A percentile compares a stretch with the other conserved stretches of the same genome.
phyloP scores from a whole-genome alignment of 1,140 invertebrate species.

The Trachymyrmex septentrionalis region DNA sequence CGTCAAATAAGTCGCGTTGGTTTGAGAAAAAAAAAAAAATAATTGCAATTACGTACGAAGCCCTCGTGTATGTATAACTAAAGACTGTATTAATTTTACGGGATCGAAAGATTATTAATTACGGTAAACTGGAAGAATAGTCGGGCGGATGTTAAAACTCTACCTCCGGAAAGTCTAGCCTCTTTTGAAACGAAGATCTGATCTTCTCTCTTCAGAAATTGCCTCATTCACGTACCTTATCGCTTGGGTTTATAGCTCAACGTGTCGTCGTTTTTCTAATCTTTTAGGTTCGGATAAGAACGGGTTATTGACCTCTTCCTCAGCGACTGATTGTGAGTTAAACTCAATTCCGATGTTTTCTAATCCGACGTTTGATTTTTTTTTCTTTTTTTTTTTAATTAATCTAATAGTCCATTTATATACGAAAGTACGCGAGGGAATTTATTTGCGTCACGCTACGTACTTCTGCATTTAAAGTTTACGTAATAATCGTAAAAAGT shows the following conservation, averaged over 20 bases:
- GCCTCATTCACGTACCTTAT: constrained; percentile 54
- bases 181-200: constrained; percentile 2
- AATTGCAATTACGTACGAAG: background rate
- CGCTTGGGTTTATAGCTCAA: constrained; percentile 58
- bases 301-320: constrained; percentile 49
- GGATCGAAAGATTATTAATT: constrained; percentile 8
- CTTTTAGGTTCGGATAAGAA: constrained; percentile 51
- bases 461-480: background rate
- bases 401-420: constrained; percentile 1
- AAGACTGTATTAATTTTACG: background rate
- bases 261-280: constrained; percentile 30
- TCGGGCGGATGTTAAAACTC: background rate
- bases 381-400: background rate
- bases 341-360: background rate
- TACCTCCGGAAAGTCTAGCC: background rate
- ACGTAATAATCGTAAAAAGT: background rate
- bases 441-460: background rate
- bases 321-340: no score
- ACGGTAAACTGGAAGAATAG: background rate
- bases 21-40: background rate
- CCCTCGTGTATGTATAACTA: background rate
- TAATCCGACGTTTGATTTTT: background rate
- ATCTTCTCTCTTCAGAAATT: constrained; percentile 24
- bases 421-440: background rate
- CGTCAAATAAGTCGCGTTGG: background rate